phyloP scores from a whole-genome alignment of 2,113 vertebrate genomes.

The Heteronetta atricapilla region DNA sequence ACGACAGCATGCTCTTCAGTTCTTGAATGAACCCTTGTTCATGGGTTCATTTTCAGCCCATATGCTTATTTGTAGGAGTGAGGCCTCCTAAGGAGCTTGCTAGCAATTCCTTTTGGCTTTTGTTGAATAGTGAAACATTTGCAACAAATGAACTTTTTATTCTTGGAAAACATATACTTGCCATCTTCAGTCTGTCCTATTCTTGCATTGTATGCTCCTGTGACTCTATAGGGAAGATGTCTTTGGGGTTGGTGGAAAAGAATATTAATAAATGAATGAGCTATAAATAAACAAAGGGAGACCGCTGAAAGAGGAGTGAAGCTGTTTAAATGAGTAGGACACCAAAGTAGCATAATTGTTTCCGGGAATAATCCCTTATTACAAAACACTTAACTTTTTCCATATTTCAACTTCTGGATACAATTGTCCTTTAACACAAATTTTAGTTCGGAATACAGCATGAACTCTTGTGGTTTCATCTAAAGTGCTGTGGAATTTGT shows the following conservation, averaged over 20 bases:
- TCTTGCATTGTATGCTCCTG: background rate
- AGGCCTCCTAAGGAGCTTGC: background rate
- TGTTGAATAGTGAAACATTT: background rate
- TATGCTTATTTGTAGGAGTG: background rate
- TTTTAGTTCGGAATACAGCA: background rate
- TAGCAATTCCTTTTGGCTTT: background rate
- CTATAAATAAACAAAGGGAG: conserved; percentile 47
- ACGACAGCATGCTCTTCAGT: background rate
- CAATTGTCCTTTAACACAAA: conserved; percentile 23
- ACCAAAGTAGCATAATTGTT: conserved; percentile 30
- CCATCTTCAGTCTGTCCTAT: background rate
- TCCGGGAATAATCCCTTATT: conserved; percentile 37
- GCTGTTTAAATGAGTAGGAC: conserved; percentile 6
- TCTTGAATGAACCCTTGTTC: background rate
- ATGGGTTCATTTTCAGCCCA: background rate
- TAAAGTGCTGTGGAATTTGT: conserved; percentile 11
- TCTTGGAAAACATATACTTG: background rate
- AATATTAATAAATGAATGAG: background rate
- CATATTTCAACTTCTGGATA: conserved; percentile 41
- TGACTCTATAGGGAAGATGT: background rate
- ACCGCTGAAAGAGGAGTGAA: conserved; percentile 14
- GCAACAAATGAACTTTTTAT: background rate
- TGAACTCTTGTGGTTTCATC: conserved; percentile 42
- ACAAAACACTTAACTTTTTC: conserved; percentile 44
- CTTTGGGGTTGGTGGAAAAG: background rate